Conservation (phyloP, 2,888 invertebrate species). For the Heteromurus nitidus region DNA sequence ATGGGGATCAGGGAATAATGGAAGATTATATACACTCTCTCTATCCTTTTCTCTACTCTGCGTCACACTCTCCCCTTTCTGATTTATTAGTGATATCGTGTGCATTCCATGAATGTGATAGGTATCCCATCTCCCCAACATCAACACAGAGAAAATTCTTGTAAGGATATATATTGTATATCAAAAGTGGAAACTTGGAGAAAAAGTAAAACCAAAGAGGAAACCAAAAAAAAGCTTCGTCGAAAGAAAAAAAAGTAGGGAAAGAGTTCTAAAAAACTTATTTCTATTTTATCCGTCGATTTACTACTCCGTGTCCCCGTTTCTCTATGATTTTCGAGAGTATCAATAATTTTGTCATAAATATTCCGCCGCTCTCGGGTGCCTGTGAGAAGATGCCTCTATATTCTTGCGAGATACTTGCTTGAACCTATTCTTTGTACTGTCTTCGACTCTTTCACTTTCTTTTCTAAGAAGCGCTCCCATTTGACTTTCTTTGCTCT, state of each 20-base stretch:
- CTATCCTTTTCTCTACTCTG: conserved; percentile 14
- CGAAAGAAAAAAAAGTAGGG: conserved; percentile 22
- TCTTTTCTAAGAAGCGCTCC: conserved; percentile 21
- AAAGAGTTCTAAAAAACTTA: conserved; percentile 51
- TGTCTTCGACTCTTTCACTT: conserved; percentile 6
- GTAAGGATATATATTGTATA: not conserved
- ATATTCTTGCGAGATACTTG: conserved; percentile 2
- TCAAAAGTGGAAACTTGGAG: not conserved
- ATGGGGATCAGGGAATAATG: conserved; percentile 60
- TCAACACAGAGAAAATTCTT: not conserved
- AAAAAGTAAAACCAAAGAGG: conserved; percentile 37
- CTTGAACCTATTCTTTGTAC: conserved; percentile 11
- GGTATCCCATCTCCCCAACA: conserved; percentile 4
- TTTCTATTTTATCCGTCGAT: conserved; percentile 64
- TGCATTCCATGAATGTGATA: conserved; percentile 51
- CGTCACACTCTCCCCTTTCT: conserved; percentile 55
- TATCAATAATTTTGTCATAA: conserved; percentile 65
- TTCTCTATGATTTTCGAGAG: conserved; percentile 56
- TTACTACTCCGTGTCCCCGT: conserved; percentile 58
- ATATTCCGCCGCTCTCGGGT: conserved; percentile 42
- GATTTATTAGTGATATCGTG: conserved; percentile 65
- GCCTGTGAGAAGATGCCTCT: conserved; percentile 36
- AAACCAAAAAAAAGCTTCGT: conserved; percentile 46
- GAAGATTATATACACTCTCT: conserved; percentile 44
- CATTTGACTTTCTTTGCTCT: conserved; percentile 29